These are phyloP conservation scores for Aplysina aerophoba DNA, from an alignment of 37 sponge, comb jelly and placozoan species.

Conservation along the genomic window DNA sequence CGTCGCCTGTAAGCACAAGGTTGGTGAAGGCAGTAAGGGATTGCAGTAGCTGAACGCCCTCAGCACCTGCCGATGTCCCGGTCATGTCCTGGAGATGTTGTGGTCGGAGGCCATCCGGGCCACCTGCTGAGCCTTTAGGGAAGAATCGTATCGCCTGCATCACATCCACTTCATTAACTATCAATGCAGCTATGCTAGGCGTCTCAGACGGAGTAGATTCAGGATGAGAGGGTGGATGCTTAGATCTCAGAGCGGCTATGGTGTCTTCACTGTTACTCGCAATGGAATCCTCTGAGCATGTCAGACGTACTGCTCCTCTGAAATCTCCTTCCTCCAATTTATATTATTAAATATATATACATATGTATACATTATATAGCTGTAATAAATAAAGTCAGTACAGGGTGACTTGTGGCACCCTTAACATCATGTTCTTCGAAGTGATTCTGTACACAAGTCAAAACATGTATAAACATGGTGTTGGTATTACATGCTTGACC, in stretches of 20 bases:
- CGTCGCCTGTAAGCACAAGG: background rate
- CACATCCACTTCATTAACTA: background rate
- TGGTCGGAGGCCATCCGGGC: background rate
- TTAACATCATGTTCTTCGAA: too few relatives aligned
- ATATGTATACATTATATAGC: too few relatives aligned
- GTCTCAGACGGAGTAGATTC: too few relatives aligned
- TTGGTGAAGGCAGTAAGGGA: background rate
- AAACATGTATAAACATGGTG: too few relatives aligned
- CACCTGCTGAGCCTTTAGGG: conserved; percentile 5
- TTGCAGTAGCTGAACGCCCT: background rate
- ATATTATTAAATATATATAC: too few relatives aligned
- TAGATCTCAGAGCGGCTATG: background rate
- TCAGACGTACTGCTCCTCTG: background rate
- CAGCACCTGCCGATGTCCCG: background rate
- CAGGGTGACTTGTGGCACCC: too few relatives aligned
- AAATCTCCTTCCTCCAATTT: conserved; percentile 1
- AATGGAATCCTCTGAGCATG: conserved; percentile 1
- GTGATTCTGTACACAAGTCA: too few relatives aligned
- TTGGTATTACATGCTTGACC: too few relatives aligned
- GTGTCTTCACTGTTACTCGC: background rate
- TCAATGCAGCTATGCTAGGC: background rate
- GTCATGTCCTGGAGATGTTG: conserved; percentile 1
- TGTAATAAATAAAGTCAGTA: too few relatives aligned
- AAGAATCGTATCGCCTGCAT: background rate
- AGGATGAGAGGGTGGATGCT: background rate